A percentile compares a stretch with the other conserved stretches of the same genome.
phyloP scores from a whole-genome alignment of 1,140 invertebrate species.

The Cydia strobilella region DNA sequence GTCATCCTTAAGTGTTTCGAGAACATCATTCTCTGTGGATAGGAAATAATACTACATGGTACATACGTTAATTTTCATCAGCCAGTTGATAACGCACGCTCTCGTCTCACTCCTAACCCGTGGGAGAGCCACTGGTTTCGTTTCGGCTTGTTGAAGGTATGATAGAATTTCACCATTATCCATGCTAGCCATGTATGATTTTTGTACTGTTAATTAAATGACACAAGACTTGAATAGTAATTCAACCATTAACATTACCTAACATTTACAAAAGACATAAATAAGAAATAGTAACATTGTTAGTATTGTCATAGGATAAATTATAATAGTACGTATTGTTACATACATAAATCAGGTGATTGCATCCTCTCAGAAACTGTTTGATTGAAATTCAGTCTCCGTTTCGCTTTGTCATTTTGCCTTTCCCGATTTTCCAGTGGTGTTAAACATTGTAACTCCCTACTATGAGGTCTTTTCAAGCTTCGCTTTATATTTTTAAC shows the following conservation, averaged over 20 bases:
- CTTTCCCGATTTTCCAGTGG: constrained; percentile 40
- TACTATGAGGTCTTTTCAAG: constrained; percentile 65
- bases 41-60: background rate
- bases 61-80: constrained; percentile 68
- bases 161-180: constrained; percentile 45
- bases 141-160: constrained; percentile 52
- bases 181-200: constrained; percentile 33
- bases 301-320: no score
- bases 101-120: constrained; percentile 44
- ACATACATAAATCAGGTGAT: constrained; percentile 53
- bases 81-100: constrained; percentile 66
- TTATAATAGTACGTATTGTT: no score
- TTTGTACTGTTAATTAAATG: constrained; percentile 24
- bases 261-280: no score
- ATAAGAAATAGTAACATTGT: no score
- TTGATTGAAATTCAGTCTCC: constrained; percentile 44
- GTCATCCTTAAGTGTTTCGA: no score
- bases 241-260: background rate
- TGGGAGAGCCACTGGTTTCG: constrained; percentile 38
- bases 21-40: background rate
- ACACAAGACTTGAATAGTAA: constrained; percentile 19
- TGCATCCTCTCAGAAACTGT: constrained; percentile 39
- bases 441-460: constrained; percentile 62
- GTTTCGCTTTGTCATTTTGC: constrained; percentile 47
- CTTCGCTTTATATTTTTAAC: constrained; percentile 66